Evolutionary conservation across 2,888 invertebrate genomes (phyloP).

Genomic region (Coronaproctus castanopsis): DNA sequence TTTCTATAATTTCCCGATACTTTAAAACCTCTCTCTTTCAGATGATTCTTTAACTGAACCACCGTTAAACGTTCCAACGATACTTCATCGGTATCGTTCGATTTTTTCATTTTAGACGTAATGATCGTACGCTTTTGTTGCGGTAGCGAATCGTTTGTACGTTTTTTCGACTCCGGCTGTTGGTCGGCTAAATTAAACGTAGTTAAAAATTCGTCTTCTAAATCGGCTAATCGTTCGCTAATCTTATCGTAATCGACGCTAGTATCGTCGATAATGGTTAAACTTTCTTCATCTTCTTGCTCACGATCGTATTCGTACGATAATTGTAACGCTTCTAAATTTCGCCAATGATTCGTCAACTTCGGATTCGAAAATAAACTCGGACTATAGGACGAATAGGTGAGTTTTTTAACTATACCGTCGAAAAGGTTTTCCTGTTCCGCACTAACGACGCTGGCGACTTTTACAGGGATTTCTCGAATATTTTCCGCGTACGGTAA

Average conservation of each 20-base stretch:
- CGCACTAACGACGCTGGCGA: neutral
- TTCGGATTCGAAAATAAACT: constrained; percentile 14
- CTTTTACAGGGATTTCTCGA: constrained; percentile 3
- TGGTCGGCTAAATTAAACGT: neutral
- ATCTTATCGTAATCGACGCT: constrained; percentile 5
- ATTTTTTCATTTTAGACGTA: neutral
- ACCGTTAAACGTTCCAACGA: neutral
- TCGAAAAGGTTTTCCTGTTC: constrained; percentile 6
- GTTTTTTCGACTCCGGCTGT: constrained; percentile 5
- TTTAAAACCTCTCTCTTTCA: neutral
- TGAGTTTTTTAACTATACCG: constrained; percentile 11
- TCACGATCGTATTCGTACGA: constrained; percentile 2
- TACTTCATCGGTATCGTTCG: neutral
- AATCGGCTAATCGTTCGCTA: constrained; percentile 7
- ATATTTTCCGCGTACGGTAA: constrained; percentile 14
- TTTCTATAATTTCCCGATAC: neutral
- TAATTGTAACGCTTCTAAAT: constrained; percentile 13
- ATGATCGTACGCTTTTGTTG: neutral
- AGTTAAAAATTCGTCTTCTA: constrained; percentile 7
- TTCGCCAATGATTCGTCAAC: constrained; percentile 15
- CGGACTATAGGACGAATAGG: constrained; percentile 7
- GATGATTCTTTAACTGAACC: neutral
- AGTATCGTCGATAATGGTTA: constrained; percentile 7
- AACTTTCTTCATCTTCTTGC: neutral
- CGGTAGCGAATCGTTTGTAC: neutral